Evolutionary conservation across 2,113 vertebrate genomes (phyloP).

Genomic region (Halichoerus grypus): DNA sequence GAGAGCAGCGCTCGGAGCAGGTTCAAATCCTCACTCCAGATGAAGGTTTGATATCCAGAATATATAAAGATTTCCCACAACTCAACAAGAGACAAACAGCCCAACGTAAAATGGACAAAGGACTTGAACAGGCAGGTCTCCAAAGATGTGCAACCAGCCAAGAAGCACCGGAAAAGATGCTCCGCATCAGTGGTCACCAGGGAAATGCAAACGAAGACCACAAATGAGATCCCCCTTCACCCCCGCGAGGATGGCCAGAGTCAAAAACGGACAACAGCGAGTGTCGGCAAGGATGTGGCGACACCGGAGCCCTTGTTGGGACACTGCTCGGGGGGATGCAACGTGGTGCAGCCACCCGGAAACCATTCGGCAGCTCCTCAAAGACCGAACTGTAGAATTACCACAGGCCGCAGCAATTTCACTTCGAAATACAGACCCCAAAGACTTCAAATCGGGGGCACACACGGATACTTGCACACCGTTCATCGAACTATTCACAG

Average conservation of each 20-base stretch:
- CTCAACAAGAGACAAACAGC: not conserved
- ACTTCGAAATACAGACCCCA: not conserved
- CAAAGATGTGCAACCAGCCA: not conserved
- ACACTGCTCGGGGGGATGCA: rapidly evolving
- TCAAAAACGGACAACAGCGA: not conserved
- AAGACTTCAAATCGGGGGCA: not conserved
- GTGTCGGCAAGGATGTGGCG: rapidly evolving
- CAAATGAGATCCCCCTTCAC: not conserved
- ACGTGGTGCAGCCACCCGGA: rapidly evolving
- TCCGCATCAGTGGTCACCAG: rapidly evolving
- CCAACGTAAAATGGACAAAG: not conserved
- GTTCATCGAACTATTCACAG: not conserved
- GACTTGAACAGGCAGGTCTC: not conserved
- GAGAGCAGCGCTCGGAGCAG: not conserved
- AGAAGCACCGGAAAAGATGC: not conserved
- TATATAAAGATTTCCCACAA: not conserved
- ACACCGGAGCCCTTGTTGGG: rapidly evolving
- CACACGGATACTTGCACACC: not conserved
- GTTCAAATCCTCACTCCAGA: not conserved
- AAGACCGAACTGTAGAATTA: not conserved
- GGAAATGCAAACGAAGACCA: not conserved
- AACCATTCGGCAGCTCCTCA: rapidly evolving
- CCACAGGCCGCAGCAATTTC: not conserved
- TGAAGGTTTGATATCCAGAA: not conserved
- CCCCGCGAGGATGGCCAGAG: rapidly evolving